phyloP scores from a whole-genome alignment of 2,113 vertebrate species.

The Sinocyclocheilus grahami region DNA sequence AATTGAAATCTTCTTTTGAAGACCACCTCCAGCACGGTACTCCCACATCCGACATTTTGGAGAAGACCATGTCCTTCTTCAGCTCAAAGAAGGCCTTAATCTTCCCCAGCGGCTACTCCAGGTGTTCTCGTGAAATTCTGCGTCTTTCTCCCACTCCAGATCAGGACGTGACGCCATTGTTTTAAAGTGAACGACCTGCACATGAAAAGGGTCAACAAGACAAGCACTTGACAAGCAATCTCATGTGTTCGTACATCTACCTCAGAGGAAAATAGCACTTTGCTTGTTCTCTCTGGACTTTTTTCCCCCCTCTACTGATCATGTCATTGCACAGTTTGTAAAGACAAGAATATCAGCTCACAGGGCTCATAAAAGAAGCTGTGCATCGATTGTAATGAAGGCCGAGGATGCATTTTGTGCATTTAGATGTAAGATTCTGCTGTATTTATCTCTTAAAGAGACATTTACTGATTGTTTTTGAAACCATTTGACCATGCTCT shows the following conservation, averaged over 20 bases:
- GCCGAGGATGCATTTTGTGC: slow-evolving; percentile 28
- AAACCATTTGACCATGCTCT: slow-evolving; percentile 16
- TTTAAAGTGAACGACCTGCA: slow-evolving; percentile 47
- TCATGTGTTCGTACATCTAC: slow-evolving; percentile 39
- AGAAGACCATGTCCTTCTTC: slow-evolving; percentile 74
- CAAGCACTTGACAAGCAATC: slow-evolving; percentile 4
- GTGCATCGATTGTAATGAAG: neutral
- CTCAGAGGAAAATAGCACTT: slow-evolving; percentile 31
- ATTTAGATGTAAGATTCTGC: neutral
- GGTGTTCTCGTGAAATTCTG: slow-evolving; percentile 72
- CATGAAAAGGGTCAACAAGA: neutral
- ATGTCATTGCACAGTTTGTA: neutral
- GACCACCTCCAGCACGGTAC: slow-evolving; percentile 71
- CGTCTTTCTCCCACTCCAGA: slow-evolving; percentile 69
- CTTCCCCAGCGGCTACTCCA: slow-evolving; percentile 73
- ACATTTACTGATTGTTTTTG: neutral
- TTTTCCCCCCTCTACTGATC: neutral
- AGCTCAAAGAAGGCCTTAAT: slow-evolving; percentile 73
- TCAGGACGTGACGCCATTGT: slow-evolving; percentile 68
- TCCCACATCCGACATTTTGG: slow-evolving; percentile 71
- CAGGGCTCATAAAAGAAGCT: neutral
- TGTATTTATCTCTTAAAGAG: slow-evolving; percentile 47
- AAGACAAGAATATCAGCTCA: neutral
- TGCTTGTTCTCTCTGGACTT: slow-evolving; percentile 32
- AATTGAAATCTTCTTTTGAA: slow-evolving; percentile 70